Evolutionary conservation across 2,888 invertebrate genomes (phyloP).

Genomic region (Sesia apiformis): DNA sequence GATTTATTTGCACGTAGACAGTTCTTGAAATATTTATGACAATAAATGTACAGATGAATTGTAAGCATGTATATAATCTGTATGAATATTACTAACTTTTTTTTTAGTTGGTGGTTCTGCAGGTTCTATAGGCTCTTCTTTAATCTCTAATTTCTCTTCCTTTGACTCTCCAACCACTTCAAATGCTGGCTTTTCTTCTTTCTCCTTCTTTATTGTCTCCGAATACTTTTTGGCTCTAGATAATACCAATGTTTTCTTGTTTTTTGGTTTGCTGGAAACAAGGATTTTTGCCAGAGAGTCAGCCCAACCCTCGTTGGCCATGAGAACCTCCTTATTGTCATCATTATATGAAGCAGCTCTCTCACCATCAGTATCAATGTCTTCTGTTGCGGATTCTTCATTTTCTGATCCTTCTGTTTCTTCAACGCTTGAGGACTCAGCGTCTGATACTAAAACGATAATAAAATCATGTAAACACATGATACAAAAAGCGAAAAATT

Average conservation of each 20-base stretch:
- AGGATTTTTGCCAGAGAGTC: conserved; percentile 88
- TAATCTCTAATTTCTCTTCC: conserved; percentile 55
- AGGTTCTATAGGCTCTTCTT: conserved; percentile 28
- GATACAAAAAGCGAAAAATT: not conserved
- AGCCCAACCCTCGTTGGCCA: conserved; percentile 84
- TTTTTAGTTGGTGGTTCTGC: conserved; percentile 47
- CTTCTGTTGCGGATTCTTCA: conserved; percentile 24
- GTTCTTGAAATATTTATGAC: too few relatives aligned
- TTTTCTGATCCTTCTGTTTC: conserved; percentile 34
- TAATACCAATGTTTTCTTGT: conserved; percentile 82
- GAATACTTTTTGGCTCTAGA: conserved; percentile 85
- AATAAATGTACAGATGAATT: too few relatives aligned
- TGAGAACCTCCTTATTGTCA: conserved; percentile 23
- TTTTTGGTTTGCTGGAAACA: conserved; percentile 81
- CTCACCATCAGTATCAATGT: conserved; percentile 22
- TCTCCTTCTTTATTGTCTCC: conserved; percentile 60
- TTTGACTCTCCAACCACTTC: conserved; percentile 78
- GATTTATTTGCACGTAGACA: too few relatives aligned
- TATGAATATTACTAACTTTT: conserved; percentile 27
- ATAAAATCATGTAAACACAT: not conserved
- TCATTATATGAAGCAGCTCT: conserved; percentile 13
- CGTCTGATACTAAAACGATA: conserved; percentile 33
- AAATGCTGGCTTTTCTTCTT: conserved; percentile 72
- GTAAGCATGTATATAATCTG: too few relatives aligned
- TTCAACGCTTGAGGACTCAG: conserved; percentile 37